Base-by-base conservation (phyloP, 2,888 invertebrate genomes). In the Lasioglossum morio region DNA sequence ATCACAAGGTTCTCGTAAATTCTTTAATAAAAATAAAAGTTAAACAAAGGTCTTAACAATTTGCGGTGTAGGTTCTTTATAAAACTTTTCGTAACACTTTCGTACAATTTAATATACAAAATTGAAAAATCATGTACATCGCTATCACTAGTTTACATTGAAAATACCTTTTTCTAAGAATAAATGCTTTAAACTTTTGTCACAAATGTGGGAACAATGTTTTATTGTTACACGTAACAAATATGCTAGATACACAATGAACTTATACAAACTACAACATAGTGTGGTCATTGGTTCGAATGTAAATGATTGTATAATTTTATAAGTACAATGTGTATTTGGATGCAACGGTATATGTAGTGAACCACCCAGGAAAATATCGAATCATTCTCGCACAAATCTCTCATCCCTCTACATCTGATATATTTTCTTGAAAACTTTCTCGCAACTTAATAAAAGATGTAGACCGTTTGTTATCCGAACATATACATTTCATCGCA, bases 141-240 rank as follows among this genome's bases (percentile, higher is more conserved):
- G 63, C 16, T 79, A 40, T 72, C 1, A 27, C 57, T 79, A 69
- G 23, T 77, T 77, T 74, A 73, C 66, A 69, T 77, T 80, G 48
- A 76, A 79, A 63, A 63, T 66, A 57, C 57, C 14, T 53, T 43
- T 43, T 34, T 43, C 40, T n/a, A 16, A 70, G 70, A 81, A 76
- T 72, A 81, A 81, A 73, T 78, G 40, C 75, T 60, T 84, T 43
- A 37, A 81, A 77, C 27, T 63, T 63, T 82, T 72, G 76, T 74
- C 43, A 77, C 81, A 63, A 57, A 80, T 76, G 72, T 78, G 72
- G 79, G 34, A 83, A 86, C 77, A 82, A 80, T 78, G 30, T 84
- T 80, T 87, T 85, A 90, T 86, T 81, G 57, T 79, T 84, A 75
- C 70, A 79, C 27, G 27, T 75, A 85, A 85, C 77, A 84, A 90